Evolutionary conservation across 2,113 vertebrate genomes (phyloP).

Genomic region (Triplophysa rosa): DNA sequence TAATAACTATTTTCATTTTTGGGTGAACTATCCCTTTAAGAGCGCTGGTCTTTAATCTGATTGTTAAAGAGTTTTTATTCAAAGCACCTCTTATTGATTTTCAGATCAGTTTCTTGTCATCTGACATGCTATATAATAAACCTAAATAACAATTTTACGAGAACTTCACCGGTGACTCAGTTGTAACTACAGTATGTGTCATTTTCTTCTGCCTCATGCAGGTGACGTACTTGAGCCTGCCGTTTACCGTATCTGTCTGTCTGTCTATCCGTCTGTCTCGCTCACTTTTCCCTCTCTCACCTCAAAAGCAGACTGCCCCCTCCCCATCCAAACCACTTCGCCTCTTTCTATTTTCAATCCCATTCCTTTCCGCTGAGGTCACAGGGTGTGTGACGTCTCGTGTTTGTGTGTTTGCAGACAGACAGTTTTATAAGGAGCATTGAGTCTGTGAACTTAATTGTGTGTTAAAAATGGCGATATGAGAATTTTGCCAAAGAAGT

Average conservation of each 20-base stretch:
- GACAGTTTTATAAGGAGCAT: constrained; percentile 13
- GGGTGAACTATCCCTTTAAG: background rate
- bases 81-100: background rate
- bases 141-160: background rate
- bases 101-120: background rate
- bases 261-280: constrained; percentile 25
- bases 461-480: background rate
- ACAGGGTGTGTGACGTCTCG: constrained; percentile 45
- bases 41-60: background rate
- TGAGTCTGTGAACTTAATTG: background rate
- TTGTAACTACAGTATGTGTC: background rate
- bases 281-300: constrained; percentile 15
- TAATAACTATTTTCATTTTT: background rate
- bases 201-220: background rate
- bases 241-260: constrained; percentile 7
- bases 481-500: background rate
- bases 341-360: constrained; percentile 51
- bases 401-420: constrained; percentile 48
- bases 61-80: background rate
- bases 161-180: constrained; percentile 7
- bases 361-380: constrained; percentile 53
- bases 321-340: background rate
- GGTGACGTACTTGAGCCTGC: constrained; percentile 4
- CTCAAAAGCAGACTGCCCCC: background rate
- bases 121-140: background rate